Base-by-base conservation (phyloP, 2,797 vertebrate species). In the Muraenolepis orangiensis region DNA sequence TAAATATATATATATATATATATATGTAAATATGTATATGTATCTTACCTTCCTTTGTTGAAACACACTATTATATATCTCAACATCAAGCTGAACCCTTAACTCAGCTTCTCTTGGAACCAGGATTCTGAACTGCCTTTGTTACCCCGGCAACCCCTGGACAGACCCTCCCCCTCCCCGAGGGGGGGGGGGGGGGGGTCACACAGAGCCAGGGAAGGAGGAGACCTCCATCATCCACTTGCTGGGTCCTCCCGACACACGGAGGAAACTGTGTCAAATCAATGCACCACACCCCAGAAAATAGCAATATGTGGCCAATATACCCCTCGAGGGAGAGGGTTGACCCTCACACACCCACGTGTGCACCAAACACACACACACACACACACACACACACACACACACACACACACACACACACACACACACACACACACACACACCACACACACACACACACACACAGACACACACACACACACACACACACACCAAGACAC, bases 271-370 rank as follows among this genome's bases (percentile, higher is more conserved):
- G 78, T 90, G 84, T 85, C 85, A 87, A 94, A 95, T 91, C 88
- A 89, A 94, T 95, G 90, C 86, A 89, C 84, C 78, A 89, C 84
- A 76, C 88, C 88, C 80, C 77, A 84, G 87, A 91, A 90, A 91
- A 93, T 75, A 87, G 90, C 91, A 91, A 92, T 91, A 91, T 78
- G 80, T 87, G 85, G 79, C 85, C 84, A 87, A 91, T 91, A 91
- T 87, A 90, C 86, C 86, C 88, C 80, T 66, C 75, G 74, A 2
- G 57, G 79, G 83, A 74, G 66, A 76, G 72, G 66, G 3, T 8
- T 31, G 57, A 42, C 57, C 31, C 51, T 11, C n/a, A 20, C 57
- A 42, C 6, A n/a, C 12, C 61, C 28, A 51, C 2, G 2, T 4
- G 18, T 11, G 13, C 42, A 51, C 18, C 12, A 57, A 28, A 61